Conservation (phyloP, 2,888 invertebrate species). For the Scaptomyza reducta region DNA sequence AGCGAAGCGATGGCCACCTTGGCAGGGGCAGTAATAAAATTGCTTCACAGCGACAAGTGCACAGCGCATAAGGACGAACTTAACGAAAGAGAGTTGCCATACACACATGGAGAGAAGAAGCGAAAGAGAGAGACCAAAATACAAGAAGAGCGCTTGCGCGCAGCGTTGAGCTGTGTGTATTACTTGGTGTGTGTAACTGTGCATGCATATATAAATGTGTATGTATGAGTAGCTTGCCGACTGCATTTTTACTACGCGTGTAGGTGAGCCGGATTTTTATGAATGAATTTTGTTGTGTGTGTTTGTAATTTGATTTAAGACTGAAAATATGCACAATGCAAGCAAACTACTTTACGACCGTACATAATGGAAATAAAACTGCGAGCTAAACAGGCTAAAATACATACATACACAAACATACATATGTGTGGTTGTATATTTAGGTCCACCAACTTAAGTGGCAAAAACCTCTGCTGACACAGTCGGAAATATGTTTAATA, state of each 20-base stretch:
- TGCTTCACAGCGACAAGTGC: constrained; percentile 59
- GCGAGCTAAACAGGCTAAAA: constrained; percentile 21
- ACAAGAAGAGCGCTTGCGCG: constrained; percentile 65
- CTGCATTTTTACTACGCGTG: constrained; percentile 78
- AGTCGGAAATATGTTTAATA: constrained; percentile 10
- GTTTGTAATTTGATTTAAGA: constrained; percentile 51
- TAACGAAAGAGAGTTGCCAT: constrained; percentile 39
- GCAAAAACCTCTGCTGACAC: constrained; percentile 18
- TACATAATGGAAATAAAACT: constrained; percentile 30
- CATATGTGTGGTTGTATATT: constrained; percentile 8
- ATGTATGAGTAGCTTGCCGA: constrained; percentile 26
- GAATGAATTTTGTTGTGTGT: constrained; percentile 70
- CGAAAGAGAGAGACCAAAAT: constrained; percentile 1
- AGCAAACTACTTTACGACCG: constrained; percentile 21
- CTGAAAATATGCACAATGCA: constrained; percentile 38
- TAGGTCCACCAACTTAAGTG: constrained; percentile 31
- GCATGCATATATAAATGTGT: not conserved
- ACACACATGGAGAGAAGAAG: constrained; percentile 3
- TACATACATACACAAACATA: not conserved
- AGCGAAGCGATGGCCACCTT: constrained; percentile 66
- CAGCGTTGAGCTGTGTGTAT: constrained; percentile 15
- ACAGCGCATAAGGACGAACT: constrained; percentile 57
- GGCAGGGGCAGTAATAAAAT: constrained; percentile 52
- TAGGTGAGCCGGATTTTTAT: constrained; percentile 80
- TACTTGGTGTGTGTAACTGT: constrained; percentile 1